Percentiles rank a stretch among this genome's conserved stretches.
These are phyloP conservation scores for Paratrypauchen microcephalus DNA, from an alignment of 2,797 vertebrate species.

Conservation along the genomic window DNA sequence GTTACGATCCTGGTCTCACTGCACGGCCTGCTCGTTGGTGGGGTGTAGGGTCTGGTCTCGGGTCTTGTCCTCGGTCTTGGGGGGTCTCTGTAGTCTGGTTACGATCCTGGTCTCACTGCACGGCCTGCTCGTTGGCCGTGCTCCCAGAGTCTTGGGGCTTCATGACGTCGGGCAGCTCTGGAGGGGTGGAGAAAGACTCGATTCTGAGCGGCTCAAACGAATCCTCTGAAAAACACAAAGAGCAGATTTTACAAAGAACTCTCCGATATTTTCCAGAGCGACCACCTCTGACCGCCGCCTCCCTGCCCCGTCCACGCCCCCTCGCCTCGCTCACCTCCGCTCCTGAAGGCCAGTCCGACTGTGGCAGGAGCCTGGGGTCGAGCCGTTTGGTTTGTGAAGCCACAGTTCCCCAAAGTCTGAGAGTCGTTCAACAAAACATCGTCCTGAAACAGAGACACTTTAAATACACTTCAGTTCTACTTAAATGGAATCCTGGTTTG, in stretches of 20 bases:
- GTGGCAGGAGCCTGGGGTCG: conserved; percentile 90
- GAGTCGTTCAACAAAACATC: conserved; percentile 88
- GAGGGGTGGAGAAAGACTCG: conserved; percentile 87
- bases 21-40: too few species aligned
- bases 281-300: too few species aligned
- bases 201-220: conserved; percentile 85
- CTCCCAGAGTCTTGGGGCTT: conserved; percentile 90
- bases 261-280: too few species aligned
- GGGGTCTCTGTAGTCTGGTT: neutral
- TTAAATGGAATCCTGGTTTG: too few species aligned
- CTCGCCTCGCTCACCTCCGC: neutral
- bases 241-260: too few species aligned
- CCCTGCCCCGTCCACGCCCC: too few species aligned
- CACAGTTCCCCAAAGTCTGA: conserved; percentile 87
- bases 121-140: conserved; percentile 85
- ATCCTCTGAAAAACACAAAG: conserved; percentile 75
- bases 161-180: conserved; percentile 89
- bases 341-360: conserved; percentile 80
- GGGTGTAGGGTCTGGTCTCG: too few species aligned
- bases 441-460: conserved; percentile 67
- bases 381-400: conserved; percentile 92
- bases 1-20: too few species aligned
- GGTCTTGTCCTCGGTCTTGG: too few species aligned
- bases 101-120: neutral
- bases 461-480: too few species aligned